phyloP scores from a whole-genome alignment of 30 jellyfish, hydroid and myxozoan species.

The Aurelia aurita region DNA sequence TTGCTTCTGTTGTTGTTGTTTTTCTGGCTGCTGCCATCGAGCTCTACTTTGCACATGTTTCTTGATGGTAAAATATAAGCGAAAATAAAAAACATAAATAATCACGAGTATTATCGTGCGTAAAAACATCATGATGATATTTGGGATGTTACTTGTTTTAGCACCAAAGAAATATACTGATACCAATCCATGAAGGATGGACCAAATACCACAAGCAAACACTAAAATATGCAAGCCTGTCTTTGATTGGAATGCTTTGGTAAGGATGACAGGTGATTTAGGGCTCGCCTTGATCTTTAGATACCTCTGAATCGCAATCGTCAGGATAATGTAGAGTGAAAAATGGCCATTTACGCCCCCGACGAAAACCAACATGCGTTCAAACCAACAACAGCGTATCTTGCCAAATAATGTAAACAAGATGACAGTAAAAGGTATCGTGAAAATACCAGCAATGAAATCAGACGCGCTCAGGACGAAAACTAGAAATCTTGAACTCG shows the following conservation, averaged over 20 bases:
- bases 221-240: not conserved
- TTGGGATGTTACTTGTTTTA: not conserved
- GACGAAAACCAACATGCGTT: slow-evolving; percentile 9
- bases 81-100: slow-evolving; percentile 6
- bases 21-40: not conserved
- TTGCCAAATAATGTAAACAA: not conserved
- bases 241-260: not conserved
- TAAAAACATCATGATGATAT: slow-evolving; percentile 20
- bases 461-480: slow-evolving; percentile 38
- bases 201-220: not conserved
- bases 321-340: slow-evolving; percentile 28
- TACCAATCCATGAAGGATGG: slow-evolving; percentile 32
- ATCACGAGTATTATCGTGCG: not conserved
- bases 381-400: slow-evolving; percentile 14
- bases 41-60: not conserved
- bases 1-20: not conserved
- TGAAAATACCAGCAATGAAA: slow-evolving; percentile 14
- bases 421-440: slow-evolving; percentile 10
- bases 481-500: slow-evolving; percentile 28
- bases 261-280: not conserved
- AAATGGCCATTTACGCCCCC: slow-evolving; percentile 37
- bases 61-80: slow-evolving; percentile 13
- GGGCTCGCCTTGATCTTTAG: not conserved
- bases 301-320: slow-evolving; percentile 40
- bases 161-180: slow-evolving; percentile 24